phyloP scores from a whole-genome alignment of 2,888 invertebrate species.

The Luperina nickerlii region DNA sequence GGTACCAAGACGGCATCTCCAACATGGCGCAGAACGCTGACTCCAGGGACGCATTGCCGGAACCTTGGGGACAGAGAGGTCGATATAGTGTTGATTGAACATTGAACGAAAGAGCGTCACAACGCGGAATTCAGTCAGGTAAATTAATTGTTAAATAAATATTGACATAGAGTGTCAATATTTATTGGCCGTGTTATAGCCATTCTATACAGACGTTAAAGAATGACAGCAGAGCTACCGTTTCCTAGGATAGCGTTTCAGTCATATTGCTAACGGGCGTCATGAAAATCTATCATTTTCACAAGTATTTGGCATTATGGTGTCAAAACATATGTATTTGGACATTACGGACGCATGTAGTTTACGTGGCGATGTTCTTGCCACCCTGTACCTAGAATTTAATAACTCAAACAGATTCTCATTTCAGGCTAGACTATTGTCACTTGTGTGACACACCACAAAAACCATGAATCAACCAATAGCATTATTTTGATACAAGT shows the following conservation, averaged over 20 bases:
- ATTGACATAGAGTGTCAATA: no score
- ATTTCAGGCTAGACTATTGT: not conserved
- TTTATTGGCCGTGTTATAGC: not conserved
- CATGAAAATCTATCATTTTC: no score
- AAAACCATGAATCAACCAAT: not conserved
- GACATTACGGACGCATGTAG: no score
- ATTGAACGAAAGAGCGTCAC: not conserved
- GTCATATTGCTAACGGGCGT: no score
- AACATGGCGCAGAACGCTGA: conserved; percentile 96
- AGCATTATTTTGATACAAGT: not conserved
- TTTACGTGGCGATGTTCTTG: no score
- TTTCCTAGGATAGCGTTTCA: no score
- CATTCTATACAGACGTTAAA: not conserved
- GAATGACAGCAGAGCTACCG: not conserved
- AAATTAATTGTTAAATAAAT: not conserved
- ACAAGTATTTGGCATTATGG: no score
- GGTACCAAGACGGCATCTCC: conserved; percentile 90
- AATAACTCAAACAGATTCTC: no score
- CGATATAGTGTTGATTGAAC: not conserved
- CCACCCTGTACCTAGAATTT: no score
- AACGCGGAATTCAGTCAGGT: not conserved
- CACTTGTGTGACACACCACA: not conserved
- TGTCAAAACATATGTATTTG: no score
- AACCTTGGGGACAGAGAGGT: conserved; percentile 70
- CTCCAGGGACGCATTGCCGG: conserved; percentile 87